These are phyloP conservation scores for Haemorhous mexicanus DNA, from an alignment of 2,113 vertebrate species.

Conservation along the genomic window DNA sequence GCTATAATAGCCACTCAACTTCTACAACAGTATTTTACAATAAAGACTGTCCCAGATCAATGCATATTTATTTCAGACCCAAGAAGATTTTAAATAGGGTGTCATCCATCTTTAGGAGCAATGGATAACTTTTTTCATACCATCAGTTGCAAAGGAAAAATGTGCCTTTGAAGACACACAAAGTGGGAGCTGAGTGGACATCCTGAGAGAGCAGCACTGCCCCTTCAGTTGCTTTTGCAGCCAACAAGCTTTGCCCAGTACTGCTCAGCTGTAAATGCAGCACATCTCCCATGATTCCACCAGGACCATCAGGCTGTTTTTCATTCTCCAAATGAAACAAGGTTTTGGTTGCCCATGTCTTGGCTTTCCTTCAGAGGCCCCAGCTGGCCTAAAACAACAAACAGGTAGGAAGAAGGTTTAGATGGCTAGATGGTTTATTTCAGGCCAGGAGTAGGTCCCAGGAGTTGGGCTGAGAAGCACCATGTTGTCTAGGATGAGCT, in stretches of 20 bases:
- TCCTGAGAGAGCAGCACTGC: background rate
- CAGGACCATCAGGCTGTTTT: background rate
- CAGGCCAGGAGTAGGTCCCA: background rate
- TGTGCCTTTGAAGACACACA: background rate
- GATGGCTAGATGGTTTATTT: background rate
- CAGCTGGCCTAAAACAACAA: background rate
- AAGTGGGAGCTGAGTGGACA: background rate
- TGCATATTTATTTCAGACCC: background rate
- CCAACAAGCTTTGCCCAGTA: background rate
- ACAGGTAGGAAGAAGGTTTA: background rate
- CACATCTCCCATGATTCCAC: background rate
- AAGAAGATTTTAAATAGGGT: background rate
- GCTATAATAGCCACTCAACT: background rate
- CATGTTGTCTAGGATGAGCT: fast-evolving
- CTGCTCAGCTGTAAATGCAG: background rate
- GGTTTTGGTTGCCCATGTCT: background rate
- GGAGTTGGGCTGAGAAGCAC: background rate
- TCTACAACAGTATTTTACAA: background rate
- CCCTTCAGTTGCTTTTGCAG: background rate
- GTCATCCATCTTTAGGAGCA: background rate
- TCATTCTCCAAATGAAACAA: background rate
- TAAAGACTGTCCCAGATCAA: background rate
- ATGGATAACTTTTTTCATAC: background rate
- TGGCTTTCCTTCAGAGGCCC: background rate
- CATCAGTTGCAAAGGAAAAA: background rate